Percentiles rank a stretch among this genome's conserved stretches.
Conservation (phyloP, 2,888 invertebrate genomes). For the Agriotes lineatus region DNA sequence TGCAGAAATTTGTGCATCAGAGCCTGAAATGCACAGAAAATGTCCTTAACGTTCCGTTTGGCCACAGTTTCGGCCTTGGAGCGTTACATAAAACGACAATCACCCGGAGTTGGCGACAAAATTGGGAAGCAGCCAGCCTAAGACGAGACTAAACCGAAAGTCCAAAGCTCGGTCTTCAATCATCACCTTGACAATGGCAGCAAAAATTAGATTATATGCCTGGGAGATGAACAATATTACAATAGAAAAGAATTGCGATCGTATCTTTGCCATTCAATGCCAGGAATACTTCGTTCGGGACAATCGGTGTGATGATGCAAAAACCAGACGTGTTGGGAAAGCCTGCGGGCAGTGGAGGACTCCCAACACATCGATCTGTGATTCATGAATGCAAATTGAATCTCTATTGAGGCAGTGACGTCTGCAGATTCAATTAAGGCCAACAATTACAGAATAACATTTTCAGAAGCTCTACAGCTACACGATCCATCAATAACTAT, state of each 20-base stretch:
- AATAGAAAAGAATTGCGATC: not conserved
- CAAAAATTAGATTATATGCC: not conserved
- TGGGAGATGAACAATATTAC: slow-evolving; percentile 3
- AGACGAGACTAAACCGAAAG: not conserved
- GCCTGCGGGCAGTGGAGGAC: not conserved
- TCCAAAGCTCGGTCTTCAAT: not conserved
- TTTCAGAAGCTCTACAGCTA: slow-evolving; percentile 4
- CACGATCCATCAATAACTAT: slow-evolving; percentile 5
- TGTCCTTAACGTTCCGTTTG: slow-evolving; percentile 6
- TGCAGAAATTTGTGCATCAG: not conserved
- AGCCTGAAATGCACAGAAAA: not conserved
- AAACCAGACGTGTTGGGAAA: slow-evolving; percentile 10
- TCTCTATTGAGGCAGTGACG: slow-evolving; percentile 8
- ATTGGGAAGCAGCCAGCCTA: not conserved
- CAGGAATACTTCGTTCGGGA: not conserved
- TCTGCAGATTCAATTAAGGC: slow-evolving; percentile 27
- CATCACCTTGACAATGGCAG: slow-evolving; percentile 24
- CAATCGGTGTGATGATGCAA: slow-evolving; percentile 1
- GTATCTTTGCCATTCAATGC: not conserved
- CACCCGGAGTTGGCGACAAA: not conserved
- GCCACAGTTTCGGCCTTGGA: slow-evolving; percentile 9
- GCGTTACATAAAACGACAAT: slow-evolving; percentile 4
- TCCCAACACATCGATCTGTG: slow-evolving; percentile 18
- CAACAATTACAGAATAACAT: slow-evolving; percentile 20
- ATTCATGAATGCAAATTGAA: slow-evolving; percentile 30